Conservation (phyloP, 2,888 invertebrate species). For the Drosophila hamatofila region DNA sequence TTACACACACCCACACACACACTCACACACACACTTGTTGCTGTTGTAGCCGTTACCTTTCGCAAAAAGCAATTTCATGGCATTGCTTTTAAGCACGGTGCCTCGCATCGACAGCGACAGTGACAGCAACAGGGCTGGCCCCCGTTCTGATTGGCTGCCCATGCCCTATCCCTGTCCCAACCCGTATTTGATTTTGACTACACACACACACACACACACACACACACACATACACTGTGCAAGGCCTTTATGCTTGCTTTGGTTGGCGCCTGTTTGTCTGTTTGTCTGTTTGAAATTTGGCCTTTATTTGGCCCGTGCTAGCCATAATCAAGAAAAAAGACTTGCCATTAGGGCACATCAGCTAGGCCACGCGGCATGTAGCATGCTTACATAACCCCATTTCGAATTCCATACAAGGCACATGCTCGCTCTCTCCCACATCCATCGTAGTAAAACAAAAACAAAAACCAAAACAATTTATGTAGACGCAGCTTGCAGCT, state of each 20-base stretch:
- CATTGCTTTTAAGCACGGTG: conserved; percentile 64
- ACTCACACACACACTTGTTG: conserved; percentile 64
- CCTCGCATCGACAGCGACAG: conserved; percentile 49
- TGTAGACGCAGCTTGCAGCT: conserved; percentile 18
- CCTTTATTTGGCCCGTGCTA: conserved; percentile 56
- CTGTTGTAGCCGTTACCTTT: conserved; percentile 58
- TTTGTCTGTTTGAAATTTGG: conserved; percentile 57
- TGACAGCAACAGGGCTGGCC: conserved; percentile 52
- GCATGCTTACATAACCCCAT: neutral
- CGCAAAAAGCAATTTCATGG: conserved; percentile 76
- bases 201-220: conserved; percentile 5
- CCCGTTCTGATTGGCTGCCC: conserved; percentile 53
- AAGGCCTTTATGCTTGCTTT: conserved; percentile 24
- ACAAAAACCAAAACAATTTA: conserved; percentile 4
- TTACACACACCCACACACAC: conserved; percentile 16
- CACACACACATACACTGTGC: neutral
- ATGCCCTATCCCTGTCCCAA: conserved; percentile 8
- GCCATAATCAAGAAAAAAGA: conserved; percentile 52
- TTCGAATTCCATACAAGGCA: neutral
- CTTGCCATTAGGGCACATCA: conserved; percentile 35
- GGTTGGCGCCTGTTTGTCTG: conserved; percentile 48
- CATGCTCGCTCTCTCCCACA: neutral
- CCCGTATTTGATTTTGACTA: conserved; percentile 61
- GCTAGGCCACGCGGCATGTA: conserved; percentile 20
- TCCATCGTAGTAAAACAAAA: neutral